Conservation (phyloP, 1,140 invertebrate genomes). For the Steinernema feltiae region DNA sequence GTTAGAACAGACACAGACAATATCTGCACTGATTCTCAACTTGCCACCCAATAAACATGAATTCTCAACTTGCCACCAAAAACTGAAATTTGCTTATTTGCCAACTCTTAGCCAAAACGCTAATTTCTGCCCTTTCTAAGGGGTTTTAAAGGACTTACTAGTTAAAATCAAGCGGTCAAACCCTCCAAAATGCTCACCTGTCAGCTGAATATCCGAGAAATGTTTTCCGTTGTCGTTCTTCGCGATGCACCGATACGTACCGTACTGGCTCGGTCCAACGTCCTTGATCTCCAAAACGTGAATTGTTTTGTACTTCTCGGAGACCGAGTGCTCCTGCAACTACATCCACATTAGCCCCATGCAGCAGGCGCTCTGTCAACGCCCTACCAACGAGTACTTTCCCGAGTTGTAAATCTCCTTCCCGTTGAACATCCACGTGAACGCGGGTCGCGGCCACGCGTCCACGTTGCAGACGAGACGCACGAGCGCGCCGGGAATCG, state of each 20-base stretch:
- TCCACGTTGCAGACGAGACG: conserved; percentile 39
- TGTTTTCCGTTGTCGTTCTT: conserved; percentile 39
- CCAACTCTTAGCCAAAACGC: no score
- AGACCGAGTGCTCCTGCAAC: conserved; percentile 29
- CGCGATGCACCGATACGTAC: conserved; percentile 33
- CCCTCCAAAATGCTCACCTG: no score
- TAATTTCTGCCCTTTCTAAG: no score
- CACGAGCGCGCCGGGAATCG: conserved; percentile 31
- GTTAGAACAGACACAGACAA: no score
- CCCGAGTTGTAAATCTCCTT: conserved; percentile 27
- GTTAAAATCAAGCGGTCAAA: no score
- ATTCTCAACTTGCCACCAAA: no score
- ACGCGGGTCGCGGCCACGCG: conserved; percentile 41
- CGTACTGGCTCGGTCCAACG: conserved; percentile 24
- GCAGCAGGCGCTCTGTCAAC: background rate
- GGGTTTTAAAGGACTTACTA: no score
- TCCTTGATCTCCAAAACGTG: conserved; percentile 35
- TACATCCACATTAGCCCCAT: conserved; percentile 9
- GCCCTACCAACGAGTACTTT: conserved; percentile 26
- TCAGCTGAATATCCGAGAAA: conserved; percentile 27
- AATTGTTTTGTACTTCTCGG: conserved; percentile 33
- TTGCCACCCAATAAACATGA: no score
- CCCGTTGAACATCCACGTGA: conserved; percentile 38
- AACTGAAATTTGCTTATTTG: no score
- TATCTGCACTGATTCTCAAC: no score